A percentile compares a stretch with the other conserved stretches of the same genome.
These are phyloP conservation scores for Dolichoris vasculosae DNA, from an alignment of 1,140 invertebrate genomes.

Conservation along the genomic window DNA sequence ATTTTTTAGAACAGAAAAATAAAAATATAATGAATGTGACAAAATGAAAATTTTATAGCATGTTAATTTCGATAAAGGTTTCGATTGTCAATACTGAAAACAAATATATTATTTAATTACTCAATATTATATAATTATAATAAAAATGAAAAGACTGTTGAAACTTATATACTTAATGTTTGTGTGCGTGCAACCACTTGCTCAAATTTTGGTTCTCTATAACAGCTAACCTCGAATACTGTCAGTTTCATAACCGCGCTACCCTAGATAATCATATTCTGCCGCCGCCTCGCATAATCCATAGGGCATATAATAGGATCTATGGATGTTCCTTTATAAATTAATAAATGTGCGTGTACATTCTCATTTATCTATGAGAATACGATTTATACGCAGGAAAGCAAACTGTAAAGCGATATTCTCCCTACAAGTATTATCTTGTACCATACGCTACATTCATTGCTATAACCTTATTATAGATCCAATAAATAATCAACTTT, in stretches of 20 bases:
- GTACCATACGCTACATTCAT: not conserved
- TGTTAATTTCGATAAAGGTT: no score
- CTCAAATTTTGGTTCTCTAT: not conserved
- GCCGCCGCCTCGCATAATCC: slow-evolving; percentile 49
- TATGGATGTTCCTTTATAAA: slow-evolving; percentile 29
- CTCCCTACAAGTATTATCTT: not conserved
- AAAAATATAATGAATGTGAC: no score
- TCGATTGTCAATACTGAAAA: no score
- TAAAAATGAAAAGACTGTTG: not conserved
- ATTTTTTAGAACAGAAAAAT: no score
- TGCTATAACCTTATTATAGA: not conserved
- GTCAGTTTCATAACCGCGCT: slow-evolving; percentile 15
- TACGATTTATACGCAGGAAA: slow-evolving; percentile 11
- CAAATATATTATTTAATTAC: no score
- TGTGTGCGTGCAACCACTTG: not conserved
- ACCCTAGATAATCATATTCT: slow-evolving; percentile 53
- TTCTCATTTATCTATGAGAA: not conserved
- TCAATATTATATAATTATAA: no score
- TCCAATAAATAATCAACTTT: no score
- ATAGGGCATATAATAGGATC: slow-evolving; percentile 30
- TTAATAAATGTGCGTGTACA: slow-evolving; percentile 23
- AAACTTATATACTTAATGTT: not conserved
- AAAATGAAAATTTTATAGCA: no score
- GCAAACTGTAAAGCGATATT: not conserved
- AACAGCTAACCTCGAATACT: not conserved